These are phyloP conservation scores for Hylaeus volcanicus DNA, from an alignment of 1,140 invertebrate genomes.

Conservation along the genomic window DNA sequence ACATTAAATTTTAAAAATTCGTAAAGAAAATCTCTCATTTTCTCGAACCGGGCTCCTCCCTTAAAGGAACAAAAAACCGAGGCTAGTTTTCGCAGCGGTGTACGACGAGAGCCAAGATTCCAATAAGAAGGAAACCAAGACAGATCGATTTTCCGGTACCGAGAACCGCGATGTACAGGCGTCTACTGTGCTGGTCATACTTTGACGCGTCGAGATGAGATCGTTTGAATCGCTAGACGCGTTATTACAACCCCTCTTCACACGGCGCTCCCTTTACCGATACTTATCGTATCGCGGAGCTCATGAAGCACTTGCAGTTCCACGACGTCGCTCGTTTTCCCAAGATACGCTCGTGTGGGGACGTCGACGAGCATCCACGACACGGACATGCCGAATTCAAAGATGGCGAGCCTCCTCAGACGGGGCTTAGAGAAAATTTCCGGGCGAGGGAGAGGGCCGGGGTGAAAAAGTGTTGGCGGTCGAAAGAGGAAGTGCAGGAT, in stretches of 20 bases:
- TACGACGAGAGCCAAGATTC: no score
- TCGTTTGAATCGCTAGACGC: not conserved
- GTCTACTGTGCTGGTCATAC: no score
- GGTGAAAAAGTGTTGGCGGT: slow-evolving; percentile 42
- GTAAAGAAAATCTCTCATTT: no score
- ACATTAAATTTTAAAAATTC: no score
- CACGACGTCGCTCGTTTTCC: slow-evolving; percentile 32
- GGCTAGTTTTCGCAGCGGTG: no score
- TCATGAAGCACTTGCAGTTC: slow-evolving; percentile 12
- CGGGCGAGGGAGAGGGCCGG: not conserved
- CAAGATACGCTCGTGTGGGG: not conserved
- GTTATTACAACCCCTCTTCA: not conserved
- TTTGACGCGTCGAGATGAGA: not conserved
- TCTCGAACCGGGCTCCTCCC: no score
- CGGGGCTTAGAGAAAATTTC: slow-evolving; percentile 55
- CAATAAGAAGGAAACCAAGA: no score
- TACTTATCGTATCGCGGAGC: not conserved
- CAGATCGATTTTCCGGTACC: no score
- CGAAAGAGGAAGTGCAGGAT: slow-evolving; percentile 47
- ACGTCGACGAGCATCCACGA: slow-evolving; percentile 21
- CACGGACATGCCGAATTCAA: slow-evolving; percentile 25
- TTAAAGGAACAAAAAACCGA: no score
- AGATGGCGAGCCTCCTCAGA: slow-evolving; percentile 54
- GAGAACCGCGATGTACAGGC: no score
- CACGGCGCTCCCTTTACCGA: no score